Percentiles rank a stretch among this genome's conserved stretches.
Conservation (phyloP, 1,140 invertebrate genomes). For the Stegodyphus mimosarum region DNA sequence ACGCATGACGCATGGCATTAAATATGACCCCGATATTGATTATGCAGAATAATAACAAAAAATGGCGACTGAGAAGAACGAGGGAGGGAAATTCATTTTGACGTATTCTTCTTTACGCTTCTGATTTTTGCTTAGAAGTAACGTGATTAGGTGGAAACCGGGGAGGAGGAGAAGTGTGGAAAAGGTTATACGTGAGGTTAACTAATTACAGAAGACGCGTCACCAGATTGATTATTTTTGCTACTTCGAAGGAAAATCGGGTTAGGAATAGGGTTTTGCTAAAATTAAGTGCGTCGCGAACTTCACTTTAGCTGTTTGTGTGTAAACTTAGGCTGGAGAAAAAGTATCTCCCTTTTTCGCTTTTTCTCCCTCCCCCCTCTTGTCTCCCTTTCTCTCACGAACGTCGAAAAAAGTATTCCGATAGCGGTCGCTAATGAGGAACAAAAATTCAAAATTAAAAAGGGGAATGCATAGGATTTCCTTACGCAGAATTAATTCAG, state of each 20-base stretch:
- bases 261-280: neutral
- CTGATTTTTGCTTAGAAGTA: neutral
- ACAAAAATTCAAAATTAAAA: too few relatives aligned
- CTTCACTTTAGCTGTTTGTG: constrained; percentile 2
- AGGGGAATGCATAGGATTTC: neutral
- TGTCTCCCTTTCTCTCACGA: too few relatives aligned
- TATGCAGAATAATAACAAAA: constrained; percentile 16
- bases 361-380: too few relatives aligned
- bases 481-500: neutral
- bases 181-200: constrained; percentile 18
- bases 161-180: neutral
- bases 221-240: constrained; percentile 17
- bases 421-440: too few relatives aligned
- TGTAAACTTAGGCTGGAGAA: constrained; percentile 1
- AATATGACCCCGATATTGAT: constrained; percentile 21
- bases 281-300: neutral
- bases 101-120: constrained; percentile 5
- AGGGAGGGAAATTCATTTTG: constrained; percentile 7
- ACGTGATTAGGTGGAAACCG: neutral
- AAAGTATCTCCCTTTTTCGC: neutral
- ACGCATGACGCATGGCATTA: constrained; percentile 8
- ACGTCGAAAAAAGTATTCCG: too few relatives aligned
- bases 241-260: constrained; percentile 4
- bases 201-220: constrained; percentile 9
- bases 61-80: neutral